Evolutionary conservation across 2,113 vertebrate species (phyloP), one percentile per base, ranked within the genome.

Genomic region (Mungos mungo): DNA sequence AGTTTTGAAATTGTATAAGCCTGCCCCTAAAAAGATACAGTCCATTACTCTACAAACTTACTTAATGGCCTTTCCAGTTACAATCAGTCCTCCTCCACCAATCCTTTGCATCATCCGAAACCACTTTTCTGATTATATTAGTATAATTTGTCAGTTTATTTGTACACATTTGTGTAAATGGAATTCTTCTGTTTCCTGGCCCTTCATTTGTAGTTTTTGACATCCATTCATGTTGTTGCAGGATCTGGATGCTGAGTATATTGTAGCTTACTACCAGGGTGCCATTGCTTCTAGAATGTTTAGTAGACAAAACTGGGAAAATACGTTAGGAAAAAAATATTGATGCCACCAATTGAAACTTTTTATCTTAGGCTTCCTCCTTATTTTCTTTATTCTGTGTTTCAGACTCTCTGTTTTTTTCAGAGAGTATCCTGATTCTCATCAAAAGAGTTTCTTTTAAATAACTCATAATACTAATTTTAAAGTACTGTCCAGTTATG

Each of bases 221-320:
- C 52, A 72, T 81, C 88, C 54, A 72, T 72, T 3, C 41, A 35
- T 81, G 25, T 76, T 45, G 18, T 92, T 83, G 33, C n/a, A 52
- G 68, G 33, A 81, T 93, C 21, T 90, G 57, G 19, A 41, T 86
- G 7, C 31, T 81, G 19, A 3, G 2, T 47, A 33, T 80, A 76
- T 54, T 86, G 57, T 27, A 9, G 11, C 86, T 90, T 93, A 45
- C 31, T 90, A 76, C 57, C 68, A 29, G 47, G 45, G 27, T 76
- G 29, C 38, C 14, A 63, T 84, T 84, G 69, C 57, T 89, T 96
- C 47, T 41, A 68, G 41, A 76, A 5, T 12, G 18, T 66, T 74
- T 33, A 81, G 15, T 94, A 52, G 25, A 94, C 31, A 88, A 96
- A 91, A 88, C 15, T 68, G 90, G 83, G 29, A 96, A 88, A 91